Percentiles rank a stretch among this genome's conserved stretches.
Conservation (phyloP, 2,113 vertebrate species). For the Sebastes schlegelii region DNA sequence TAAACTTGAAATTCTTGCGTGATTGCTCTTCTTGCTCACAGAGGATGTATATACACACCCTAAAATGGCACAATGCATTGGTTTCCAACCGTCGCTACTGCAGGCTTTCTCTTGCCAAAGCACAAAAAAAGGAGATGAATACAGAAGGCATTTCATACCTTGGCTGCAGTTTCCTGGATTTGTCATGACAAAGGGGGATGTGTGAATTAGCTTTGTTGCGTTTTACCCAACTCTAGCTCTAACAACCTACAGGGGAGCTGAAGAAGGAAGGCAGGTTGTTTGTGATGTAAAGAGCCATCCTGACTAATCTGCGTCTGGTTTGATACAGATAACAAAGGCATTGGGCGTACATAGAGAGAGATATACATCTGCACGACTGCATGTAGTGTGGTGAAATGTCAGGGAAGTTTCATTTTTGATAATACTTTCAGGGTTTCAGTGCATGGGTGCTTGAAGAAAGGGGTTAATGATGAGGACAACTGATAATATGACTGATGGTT, state of each 20-base stretch:
- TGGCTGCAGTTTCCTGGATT: slow-evolving; percentile 35
- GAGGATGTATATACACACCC: slow-evolving; percentile 10
- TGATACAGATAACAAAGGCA: slow-evolving; percentile 16
- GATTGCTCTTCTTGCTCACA: slow-evolving; percentile 40
- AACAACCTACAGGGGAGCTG: background rate
- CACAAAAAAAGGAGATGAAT: slow-evolving; percentile 35
- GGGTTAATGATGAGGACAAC: background rate
- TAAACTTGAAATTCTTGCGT: slow-evolving; percentile 43
- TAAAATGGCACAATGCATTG: slow-evolving; percentile 33
- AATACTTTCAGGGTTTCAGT: slow-evolving; percentile 2
- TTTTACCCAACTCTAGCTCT: slow-evolving; percentile 19
- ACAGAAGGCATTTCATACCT: slow-evolving; percentile 23
- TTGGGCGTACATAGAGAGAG: background rate
- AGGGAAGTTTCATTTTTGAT: background rate
- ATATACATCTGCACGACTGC: background rate
- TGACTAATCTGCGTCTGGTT: slow-evolving; percentile 32
- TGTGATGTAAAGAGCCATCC: slow-evolving; percentile 11
- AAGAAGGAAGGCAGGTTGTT: slow-evolving; percentile 7
- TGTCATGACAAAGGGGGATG: slow-evolving; percentile 20
- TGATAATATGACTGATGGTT: background rate
- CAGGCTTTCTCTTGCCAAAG: slow-evolving; percentile 18
- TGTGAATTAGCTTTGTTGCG: slow-evolving; percentile 37
- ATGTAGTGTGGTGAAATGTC: background rate
- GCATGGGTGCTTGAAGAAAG: background rate
- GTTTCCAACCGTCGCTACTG: slow-evolving; percentile 20